These are phyloP conservation scores for Chrysomallon squamiferum DNA, from an alignment of 1,140 invertebrate genomes.

Conservation along the genomic window DNA sequence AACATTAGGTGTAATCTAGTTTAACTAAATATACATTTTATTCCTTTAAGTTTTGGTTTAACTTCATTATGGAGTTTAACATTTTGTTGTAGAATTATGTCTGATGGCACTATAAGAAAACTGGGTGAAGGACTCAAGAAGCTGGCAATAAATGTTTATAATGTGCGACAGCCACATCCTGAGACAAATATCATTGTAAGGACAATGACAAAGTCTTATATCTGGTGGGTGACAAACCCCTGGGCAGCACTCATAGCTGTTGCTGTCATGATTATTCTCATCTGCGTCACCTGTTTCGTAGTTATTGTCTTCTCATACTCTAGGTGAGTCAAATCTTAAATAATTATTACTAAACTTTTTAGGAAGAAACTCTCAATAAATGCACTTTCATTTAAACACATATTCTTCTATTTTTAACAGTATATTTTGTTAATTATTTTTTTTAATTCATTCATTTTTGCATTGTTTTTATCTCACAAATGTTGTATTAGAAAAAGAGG, in stretches of 20 bases:
- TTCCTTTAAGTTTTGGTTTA: no score
- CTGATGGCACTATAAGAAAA: background rate
- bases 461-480: no score
- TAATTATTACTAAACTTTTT: no score
- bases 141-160: constrained; percentile 9
- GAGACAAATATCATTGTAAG: constrained; percentile 9
- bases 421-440: no score
- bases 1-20: no score
- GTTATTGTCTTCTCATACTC: constrained; percentile 93
- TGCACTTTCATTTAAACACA: no score
- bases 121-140: background rate
- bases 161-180: constrained; percentile 22
- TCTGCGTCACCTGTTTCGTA: constrained; percentile 84
- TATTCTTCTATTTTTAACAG: no score
- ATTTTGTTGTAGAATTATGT: constrained; percentile 2
- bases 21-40: no score
- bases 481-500: no score
- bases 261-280: constrained; percentile 83
- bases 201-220: constrained; percentile 36
- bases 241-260: constrained; percentile 85
- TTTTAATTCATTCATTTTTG: no score
- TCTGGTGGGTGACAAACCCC: constrained; percentile 71
- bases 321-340: constrained; percentile 70
- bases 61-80: no score
- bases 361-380: no score